A percentile compares a stretch with the other conserved stretches of the same genome.
Conservation (phyloP, 2,113 vertebrate genomes). For the Limnothrissa miodon region DNA sequence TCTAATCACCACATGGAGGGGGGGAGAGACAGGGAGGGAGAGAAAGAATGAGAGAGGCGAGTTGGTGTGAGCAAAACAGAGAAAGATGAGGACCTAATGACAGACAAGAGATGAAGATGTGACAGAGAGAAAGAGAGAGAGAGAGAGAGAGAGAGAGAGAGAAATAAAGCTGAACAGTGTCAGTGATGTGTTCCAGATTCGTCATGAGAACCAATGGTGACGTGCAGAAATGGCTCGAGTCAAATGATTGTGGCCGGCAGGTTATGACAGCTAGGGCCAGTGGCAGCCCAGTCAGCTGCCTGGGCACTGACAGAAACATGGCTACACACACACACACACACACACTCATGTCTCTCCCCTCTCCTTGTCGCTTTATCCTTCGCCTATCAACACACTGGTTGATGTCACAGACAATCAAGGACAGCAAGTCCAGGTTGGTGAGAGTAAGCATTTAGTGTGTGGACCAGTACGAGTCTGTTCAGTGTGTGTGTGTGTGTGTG, state of each 20-base stretch:
- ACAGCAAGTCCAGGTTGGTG: neutral
- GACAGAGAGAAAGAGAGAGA: neutral
- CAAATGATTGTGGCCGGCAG: too few relatives aligned
- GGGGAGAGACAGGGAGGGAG: slow-evolving; percentile 16
- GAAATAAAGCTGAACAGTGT: too few relatives aligned
- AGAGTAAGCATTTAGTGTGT: neutral
- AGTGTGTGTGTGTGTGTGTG: too few relatives aligned
- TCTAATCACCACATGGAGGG: neutral
- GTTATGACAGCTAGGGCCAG: neutral
- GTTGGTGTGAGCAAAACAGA: neutral
- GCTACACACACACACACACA: neutral
- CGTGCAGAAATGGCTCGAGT: too few relatives aligned
- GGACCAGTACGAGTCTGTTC: neutral
- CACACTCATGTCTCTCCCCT: too few relatives aligned
- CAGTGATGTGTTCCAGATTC: too few relatives aligned
- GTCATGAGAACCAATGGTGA: too few relatives aligned
- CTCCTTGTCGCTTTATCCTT: neutral
- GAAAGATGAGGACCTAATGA: neutral
- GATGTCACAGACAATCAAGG: too few relatives aligned
- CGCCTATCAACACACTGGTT: neutral
- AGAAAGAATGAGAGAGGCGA: neutral
- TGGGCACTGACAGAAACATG: neutral
- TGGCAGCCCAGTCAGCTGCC: neutral
- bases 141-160: neutral
- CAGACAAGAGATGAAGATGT: neutral